Conservation (phyloP, 2,797 vertebrate species). For the Paedocypris micromegethes region DNA sequence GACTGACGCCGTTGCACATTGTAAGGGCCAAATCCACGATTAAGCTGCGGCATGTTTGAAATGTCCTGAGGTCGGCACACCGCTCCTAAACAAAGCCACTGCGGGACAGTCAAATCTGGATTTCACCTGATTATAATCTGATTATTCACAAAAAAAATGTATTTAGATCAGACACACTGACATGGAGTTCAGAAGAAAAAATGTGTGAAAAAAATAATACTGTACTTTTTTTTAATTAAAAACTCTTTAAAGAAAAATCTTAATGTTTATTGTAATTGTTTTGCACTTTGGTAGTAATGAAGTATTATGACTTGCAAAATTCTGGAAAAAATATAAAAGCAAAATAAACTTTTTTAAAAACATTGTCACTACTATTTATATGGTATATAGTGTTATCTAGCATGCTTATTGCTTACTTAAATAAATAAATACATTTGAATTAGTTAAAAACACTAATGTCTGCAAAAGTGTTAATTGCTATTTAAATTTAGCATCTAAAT, state of each 20-base stretch:
- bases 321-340: too few relatives aligned
- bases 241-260: background rate
- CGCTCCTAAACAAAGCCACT: constrained; percentile 15
- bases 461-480: too few relatives aligned
- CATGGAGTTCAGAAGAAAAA: background rate
- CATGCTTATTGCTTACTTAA: too few relatives aligned
- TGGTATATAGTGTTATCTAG: too few relatives aligned
- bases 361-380: too few relatives aligned
- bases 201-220: too few relatives aligned
- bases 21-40: constrained; percentile 80
- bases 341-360: too few relatives aligned
- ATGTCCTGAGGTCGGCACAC: constrained; percentile 78
- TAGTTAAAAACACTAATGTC: too few relatives aligned
- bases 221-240: background rate
- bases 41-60: constrained; percentile 84
- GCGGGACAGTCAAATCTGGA: constrained; percentile 2
- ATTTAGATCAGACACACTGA: constrained; percentile 41
- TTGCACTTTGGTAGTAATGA: background rate
- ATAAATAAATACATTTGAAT: too few relatives aligned
- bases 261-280: background rate
- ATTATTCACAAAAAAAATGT: too few relatives aligned
- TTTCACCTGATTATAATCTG: too few relatives aligned
- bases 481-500: too few relatives aligned
- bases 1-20: constrained; percentile 75
- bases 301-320: background rate